phyloP scores from a whole-genome alignment of 2,797 vertebrate genomes.

The Enteromius viviparus region DNA sequence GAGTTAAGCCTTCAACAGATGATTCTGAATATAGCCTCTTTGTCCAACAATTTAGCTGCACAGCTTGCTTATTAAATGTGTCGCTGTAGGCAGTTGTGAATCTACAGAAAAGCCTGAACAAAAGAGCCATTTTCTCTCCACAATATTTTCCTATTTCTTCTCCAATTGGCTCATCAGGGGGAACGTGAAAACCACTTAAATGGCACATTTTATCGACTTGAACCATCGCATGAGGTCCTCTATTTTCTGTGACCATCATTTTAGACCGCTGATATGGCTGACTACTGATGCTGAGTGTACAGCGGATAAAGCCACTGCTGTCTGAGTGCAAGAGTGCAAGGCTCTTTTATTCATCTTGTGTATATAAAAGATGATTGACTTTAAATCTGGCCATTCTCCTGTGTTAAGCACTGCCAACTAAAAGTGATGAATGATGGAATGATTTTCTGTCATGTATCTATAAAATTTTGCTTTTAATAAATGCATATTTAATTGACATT shows the following conservation, averaged over 20 bases:
- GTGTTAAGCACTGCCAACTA: not conserved
- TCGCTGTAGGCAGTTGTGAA: not conserved
- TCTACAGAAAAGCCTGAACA: not conserved
- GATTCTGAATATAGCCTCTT: not conserved
- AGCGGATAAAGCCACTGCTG: not conserved
- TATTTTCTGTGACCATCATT: slow-evolving; percentile 8
- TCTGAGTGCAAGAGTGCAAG: not conserved
- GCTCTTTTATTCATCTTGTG: not conserved
- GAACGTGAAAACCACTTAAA: not conserved
- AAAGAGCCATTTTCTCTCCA: slow-evolving; percentile 11
- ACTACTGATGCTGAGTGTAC: not conserved
- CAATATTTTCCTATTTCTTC: not conserved
- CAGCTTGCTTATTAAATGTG: slow-evolving; percentile 14
- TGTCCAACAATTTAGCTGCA: slow-evolving; percentile 11
- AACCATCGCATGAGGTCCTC: not conserved
- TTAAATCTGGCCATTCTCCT: not conserved
- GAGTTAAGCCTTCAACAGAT: not conserved
- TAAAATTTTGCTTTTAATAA: slow-evolving; percentile 8
- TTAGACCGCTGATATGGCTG: not conserved
- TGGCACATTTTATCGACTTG: slow-evolving; percentile 5
- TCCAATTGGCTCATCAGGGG: not conserved
- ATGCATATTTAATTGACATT: not conserved
- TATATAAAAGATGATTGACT: not conserved
- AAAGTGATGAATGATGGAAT: not conserved
- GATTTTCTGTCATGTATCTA: not conserved